Conservation (phyloP, 2,888 invertebrate species). For the Stenurella melanura region DNA sequence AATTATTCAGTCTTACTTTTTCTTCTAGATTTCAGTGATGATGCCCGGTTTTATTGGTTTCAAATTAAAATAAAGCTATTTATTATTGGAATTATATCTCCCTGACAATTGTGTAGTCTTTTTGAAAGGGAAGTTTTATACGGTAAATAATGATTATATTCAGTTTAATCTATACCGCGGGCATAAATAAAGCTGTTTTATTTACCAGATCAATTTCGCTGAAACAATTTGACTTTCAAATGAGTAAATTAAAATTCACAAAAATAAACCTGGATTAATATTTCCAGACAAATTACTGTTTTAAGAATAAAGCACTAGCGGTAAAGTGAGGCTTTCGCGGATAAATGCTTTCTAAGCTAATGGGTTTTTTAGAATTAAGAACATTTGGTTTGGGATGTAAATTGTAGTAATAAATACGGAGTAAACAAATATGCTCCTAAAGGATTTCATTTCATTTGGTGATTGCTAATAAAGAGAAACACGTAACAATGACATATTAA, state of each 20-base stretch:
- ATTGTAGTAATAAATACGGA: constrained; percentile 30
- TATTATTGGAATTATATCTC: constrained; percentile 6
- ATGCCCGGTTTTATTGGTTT: too few relatives aligned
- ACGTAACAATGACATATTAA: constrained; percentile 15
- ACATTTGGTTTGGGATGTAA: constrained; percentile 44
- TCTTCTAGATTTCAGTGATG: too few relatives aligned
- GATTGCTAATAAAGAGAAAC: constrained; percentile 31
- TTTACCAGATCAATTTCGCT: constrained; percentile 52
- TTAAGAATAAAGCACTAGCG: constrained; percentile 51
- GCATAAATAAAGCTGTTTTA: constrained; percentile 54
- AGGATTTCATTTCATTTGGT: constrained; percentile 14
- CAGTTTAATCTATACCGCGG: constrained; percentile 46
- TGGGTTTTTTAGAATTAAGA: constrained; percentile 45
- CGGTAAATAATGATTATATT: constrained; percentile 34
- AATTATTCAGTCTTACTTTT: too few relatives aligned
- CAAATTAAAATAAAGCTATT: not conserved
- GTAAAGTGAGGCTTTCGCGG: constrained; percentile 40
- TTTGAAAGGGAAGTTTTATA: constrained; percentile 12
- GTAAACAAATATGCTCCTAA: constrained; percentile 17
- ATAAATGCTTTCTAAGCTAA: constrained; percentile 46
- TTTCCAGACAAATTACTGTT: constrained; percentile 58
- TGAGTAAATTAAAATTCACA: constrained; percentile 56
- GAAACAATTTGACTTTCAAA: constrained; percentile 58
- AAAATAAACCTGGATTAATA: constrained; percentile 60
- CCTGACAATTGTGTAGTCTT: not conserved